phyloP scores from a whole-genome alignment of 2,113 vertebrate genomes.

The Tichodroma muraria region DNA sequence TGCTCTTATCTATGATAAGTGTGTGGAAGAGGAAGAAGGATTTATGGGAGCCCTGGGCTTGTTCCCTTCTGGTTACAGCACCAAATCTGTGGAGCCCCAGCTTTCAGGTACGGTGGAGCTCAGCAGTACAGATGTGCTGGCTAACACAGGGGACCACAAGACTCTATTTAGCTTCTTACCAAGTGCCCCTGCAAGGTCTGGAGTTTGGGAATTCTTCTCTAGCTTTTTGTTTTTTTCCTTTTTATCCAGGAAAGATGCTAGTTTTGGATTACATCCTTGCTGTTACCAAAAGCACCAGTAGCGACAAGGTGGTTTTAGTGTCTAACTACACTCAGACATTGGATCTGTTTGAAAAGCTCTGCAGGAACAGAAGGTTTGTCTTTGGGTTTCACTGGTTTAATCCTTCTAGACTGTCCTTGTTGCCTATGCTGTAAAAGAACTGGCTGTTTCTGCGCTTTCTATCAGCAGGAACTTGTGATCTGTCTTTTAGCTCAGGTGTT shows the following conservation, averaged over 20 bases:
- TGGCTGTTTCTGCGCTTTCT: background rate
- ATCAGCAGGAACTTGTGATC: background rate
- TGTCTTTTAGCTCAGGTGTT: background rate
- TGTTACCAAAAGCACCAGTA: constrained; percentile 84
- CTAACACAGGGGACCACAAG: background rate
- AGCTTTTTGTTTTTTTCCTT: background rate
- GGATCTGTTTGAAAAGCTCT: constrained; percentile 96
- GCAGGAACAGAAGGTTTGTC: constrained; percentile 83
- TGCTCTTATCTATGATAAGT: constrained; percentile 90
- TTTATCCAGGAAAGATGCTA: constrained; percentile 88
- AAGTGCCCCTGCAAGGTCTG: background rate
- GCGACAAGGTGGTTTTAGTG: constrained; percentile 93
- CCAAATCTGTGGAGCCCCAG: constrained; percentile 88
- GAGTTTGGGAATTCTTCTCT: background rate
- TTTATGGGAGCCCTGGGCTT: constrained; percentile 85
- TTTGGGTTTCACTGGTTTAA: background rate
- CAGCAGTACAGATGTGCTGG: background rate
- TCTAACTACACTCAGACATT: constrained; percentile 98
- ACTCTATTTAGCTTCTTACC: background rate
- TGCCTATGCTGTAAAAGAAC: background rate
- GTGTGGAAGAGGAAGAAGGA: constrained; percentile 86
- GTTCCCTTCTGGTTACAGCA: constrained; percentile 84
- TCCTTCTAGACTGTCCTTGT: background rate
- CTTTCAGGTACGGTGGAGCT: constrained; percentile 81
- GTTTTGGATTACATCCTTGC: constrained; percentile 95